Percentiles rank a stretch among this genome's conserved stretches.
These are phyloP conservation scores for Pandemis corylana DNA, from an alignment of 2,888 invertebrate species.

Conservation along the genomic window DNA sequence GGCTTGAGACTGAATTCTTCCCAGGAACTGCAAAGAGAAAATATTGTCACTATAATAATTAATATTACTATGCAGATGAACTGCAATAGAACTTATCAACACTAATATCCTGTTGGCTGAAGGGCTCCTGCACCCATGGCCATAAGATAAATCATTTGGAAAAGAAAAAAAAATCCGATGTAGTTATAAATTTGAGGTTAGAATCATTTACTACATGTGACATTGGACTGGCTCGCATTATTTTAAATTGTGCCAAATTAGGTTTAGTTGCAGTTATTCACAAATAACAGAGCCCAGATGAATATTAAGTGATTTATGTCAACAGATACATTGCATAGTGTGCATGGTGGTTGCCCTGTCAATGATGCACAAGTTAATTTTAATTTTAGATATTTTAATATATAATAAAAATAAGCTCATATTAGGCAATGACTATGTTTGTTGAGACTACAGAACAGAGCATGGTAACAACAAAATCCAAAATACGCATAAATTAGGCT, in stretches of 20 bases:
- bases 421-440: not conserved
- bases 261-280: not conserved
- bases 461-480: not conserved
- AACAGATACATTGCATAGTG: too few relatives aligned
- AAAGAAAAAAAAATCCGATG: too few relatives aligned
- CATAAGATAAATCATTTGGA: not conserved
- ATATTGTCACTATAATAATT: not conserved
- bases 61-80: not conserved
- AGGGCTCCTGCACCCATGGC: not conserved
- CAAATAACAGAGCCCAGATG: not conserved
- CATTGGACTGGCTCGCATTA: too few relatives aligned
- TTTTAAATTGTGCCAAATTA: not conserved
- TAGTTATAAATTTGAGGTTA: not conserved
- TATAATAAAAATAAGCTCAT: not conserved
- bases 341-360: too few relatives aligned
- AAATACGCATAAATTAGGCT: not conserved
- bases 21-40: conserved; percentile 74
- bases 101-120: not conserved
- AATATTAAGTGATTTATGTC: too few relatives aligned
- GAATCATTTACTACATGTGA: not conserved
- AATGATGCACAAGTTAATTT: too few relatives aligned
- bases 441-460: not conserved
- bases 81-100: not conserved
- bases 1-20: conserved; percentile 66
- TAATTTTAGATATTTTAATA: too few relatives aligned